A percentile compares a stretch with the other conserved stretches of the same genome.
Conservation (phyloP, 2,888 invertebrate genomes). For the Eupithecia centaureata region DNA sequence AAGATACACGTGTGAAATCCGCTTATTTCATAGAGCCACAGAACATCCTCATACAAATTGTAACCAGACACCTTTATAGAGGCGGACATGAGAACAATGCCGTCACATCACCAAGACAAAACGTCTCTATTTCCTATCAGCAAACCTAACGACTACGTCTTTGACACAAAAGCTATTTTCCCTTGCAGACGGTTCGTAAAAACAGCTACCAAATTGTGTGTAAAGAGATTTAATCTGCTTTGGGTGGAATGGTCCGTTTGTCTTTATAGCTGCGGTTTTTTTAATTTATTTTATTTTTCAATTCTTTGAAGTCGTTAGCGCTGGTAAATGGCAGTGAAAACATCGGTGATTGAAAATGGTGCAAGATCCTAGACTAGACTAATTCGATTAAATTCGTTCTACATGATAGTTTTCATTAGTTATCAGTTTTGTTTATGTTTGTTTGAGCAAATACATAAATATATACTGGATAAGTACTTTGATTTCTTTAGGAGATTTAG, state of each 20-base stretch:
- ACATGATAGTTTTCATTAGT: conserved; percentile 3
- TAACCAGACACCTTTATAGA: conserved; percentile 49
- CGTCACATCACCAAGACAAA: conserved; percentile 37
- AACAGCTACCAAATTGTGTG: conserved; percentile 65
- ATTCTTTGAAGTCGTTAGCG: conserved; percentile 33
- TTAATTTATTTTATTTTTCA: conserved; percentile 45
- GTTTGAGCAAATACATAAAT: too few relatives aligned
- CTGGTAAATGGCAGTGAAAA: conserved; percentile 35
- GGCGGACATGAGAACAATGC: conserved; percentile 44
- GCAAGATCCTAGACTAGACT: conserved; percentile 10
- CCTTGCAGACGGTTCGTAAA: conserved; percentile 28
- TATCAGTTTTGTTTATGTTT: not conserved
- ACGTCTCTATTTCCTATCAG: conserved; percentile 49
- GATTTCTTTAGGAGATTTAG: not conserved
- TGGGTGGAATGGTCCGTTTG: conserved; percentile 61
- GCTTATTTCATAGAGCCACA: conserved; percentile 27
- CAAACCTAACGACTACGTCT: conserved; percentile 46
- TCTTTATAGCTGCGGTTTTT: conserved; percentile 59
- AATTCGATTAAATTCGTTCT: conserved; percentile 11
- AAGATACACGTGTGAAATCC: not conserved
- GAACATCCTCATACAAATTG: conserved; percentile 37
- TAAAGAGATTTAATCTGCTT: conserved; percentile 72
- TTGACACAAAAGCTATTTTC: conserved; percentile 43
- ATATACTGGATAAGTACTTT: too few relatives aligned
- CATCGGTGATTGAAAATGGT: conserved; percentile 29